Base-by-base conservation (phyloP, 1,140 invertebrate genomes). In the Drosophila kanapiae region DNA sequence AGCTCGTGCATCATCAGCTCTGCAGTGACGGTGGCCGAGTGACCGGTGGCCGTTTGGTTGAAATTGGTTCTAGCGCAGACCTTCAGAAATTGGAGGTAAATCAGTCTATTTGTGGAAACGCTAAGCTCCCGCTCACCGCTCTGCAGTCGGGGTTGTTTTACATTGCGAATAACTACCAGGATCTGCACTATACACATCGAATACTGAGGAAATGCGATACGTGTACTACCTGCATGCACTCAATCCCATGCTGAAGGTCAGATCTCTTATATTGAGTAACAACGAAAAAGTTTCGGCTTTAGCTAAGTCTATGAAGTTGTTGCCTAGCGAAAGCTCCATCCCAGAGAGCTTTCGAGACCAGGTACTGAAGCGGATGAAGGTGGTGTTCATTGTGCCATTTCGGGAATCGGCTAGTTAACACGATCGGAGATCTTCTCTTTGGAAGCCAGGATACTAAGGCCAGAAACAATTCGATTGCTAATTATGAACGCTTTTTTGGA, bases 361-460 rank as follows among this genome's bases (percentile, higher is more conserved):
- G 93, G 98, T 98, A 11, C 94, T 99, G 49, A 96, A 98, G 1
- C 94, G 98, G 71, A 98, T 99, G 6, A 99, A 99, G 94, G 94
- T 99, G 14, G 93, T 99, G 10, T 98, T 99, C 81, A 85, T 99
- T 42, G 95, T 98, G 1, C 99, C 99, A 10, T 99, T 99, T 91
- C 95, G 96, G 91, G 95, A 98, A 92, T 95, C 96, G 7, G 99
- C 97, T 97, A 56, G 95, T 98, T 0, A 95, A 97, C 63, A 94
- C 94, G n/a, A 92, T 99, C 9, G 96, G 96, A 37, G 94, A 95
- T 35, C 95, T 99, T 49, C 90, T 98, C 0, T 86, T 79, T 65
- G 81, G 72, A 8, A 68, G 78, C 31, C 75, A 71, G 31, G 71
- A 60, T 33, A 95, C 96, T 81, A 72, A 79, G 53, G 72, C 72